Evolutionary conservation across 1,140 invertebrate genomes (phyloP).

Genomic region (Mactra quadrangularis): DNA sequence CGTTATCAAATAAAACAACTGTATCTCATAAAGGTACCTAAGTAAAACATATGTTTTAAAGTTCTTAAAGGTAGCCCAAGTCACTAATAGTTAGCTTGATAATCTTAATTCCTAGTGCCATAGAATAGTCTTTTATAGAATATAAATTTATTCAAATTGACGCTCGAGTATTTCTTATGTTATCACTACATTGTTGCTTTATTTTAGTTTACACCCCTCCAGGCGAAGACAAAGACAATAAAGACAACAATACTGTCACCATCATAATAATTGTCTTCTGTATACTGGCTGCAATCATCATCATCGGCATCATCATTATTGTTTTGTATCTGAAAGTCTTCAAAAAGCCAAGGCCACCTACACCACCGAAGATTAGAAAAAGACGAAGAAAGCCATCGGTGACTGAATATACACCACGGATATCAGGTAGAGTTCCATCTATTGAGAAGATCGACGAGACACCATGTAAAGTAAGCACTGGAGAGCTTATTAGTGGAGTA

Average conservation of each 20-base stretch:
- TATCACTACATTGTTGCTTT: too few relatives aligned
- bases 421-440: background rate
- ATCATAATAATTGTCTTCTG: conserved; percentile 20
- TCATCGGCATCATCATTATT: conserved; percentile 30
- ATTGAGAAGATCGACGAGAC: conserved; percentile 15
- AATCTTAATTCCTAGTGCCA: too few relatives aligned
- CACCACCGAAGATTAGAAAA: conserved; percentile 39
- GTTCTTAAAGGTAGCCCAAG: too few relatives aligned
- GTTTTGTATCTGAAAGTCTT: conserved; percentile 44
- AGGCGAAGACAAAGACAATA: background rate
- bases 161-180: too few relatives aligned
- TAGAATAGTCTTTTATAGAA: too few relatives aligned
- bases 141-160: too few relatives aligned
- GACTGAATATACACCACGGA: conserved; percentile 41
- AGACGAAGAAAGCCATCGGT: conserved; percentile 19
- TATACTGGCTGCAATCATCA: background rate
- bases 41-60: too few relatives aligned
- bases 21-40: too few relatives aligned
- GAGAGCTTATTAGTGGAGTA: conserved; percentile 32
- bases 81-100: too few relatives aligned
- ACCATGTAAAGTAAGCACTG: conserved; percentile 25
- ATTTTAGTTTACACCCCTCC: conserved; percentile 37
- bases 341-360: background rate
- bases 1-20: too few relatives aligned
- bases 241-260: conserved; percentile 24